Evolutionary conservation across 2,113 vertebrate genomes (phyloP).

Genomic region (Opisthocomus hoazin): DNA sequence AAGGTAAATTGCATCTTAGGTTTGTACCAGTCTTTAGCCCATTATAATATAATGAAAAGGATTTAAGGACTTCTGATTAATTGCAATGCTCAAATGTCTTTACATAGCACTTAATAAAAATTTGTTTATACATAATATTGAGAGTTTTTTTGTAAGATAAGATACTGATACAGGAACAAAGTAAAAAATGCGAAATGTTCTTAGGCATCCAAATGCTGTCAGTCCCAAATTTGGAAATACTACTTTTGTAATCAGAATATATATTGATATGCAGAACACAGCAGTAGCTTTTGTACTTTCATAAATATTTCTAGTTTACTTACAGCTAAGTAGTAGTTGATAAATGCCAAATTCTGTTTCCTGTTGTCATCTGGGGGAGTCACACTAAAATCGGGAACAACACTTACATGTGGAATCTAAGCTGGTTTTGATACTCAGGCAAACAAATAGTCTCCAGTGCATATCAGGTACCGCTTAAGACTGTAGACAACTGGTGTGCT

Average conservation of each 20-base stretch:
- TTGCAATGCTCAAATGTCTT: neutral
- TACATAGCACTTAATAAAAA: neutral
- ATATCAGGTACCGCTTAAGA: neutral
- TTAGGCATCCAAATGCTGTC: neutral
- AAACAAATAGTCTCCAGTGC: neutral
- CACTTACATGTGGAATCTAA: neutral
- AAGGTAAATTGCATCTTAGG: neutral
- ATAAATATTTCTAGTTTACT: neutral
- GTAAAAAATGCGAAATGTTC: neutral
- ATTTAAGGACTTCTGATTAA: neutral
- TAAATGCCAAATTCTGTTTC: neutral
- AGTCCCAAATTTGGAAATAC: neutral
- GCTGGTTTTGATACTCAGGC: neutral
- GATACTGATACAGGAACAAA: neutral
- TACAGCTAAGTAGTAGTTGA: neutral
- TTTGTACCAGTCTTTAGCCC: neutral
- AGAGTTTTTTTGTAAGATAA: neutral
- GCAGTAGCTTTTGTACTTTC: neutral
- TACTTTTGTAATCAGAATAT: neutral
- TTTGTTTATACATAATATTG: neutral
- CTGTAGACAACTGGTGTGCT: neutral
- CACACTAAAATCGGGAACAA: neutral
- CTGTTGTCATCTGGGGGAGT: neutral
- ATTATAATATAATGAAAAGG: neutral
- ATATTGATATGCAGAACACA: neutral